These are phyloP conservation scores for Ochlodes sylvanus DNA, from an alignment of 2,888 invertebrate genomes.

Conservation along the genomic window DNA sequence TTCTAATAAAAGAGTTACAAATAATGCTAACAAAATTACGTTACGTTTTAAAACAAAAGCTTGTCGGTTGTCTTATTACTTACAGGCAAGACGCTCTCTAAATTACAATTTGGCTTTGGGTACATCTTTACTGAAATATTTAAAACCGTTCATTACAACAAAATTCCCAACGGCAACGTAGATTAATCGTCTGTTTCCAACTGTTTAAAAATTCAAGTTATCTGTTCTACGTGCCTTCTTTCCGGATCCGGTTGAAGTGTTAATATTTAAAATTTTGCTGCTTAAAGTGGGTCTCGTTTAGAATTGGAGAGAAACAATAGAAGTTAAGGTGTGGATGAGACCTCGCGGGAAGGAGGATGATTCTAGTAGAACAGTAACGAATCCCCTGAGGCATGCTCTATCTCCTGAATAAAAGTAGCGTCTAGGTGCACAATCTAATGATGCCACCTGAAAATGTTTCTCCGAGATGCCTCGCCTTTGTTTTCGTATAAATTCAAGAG, in stretches of 20 bases:
- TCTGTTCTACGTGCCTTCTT: conserved; percentile 64
- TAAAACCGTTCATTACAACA: conserved; percentile 25
- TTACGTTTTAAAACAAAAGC: background rate
- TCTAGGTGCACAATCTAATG: conserved; percentile 48
- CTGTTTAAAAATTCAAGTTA: conserved; percentile 74
- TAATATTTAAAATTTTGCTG: conserved; percentile 63
- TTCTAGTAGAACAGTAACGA: conserved; percentile 57
- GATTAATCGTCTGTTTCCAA: conserved; percentile 63
- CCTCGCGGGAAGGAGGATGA: conserved; percentile 18
- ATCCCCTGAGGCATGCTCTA: conserved; percentile 66
- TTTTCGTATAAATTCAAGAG: conserved; percentile 39
- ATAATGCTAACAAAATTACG: background rate
- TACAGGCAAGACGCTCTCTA: background rate
- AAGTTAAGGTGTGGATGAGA: conserved; percentile 42
- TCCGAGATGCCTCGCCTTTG: conserved; percentile 46
- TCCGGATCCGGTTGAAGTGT: conserved; percentile 57
- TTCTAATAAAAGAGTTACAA: no score
- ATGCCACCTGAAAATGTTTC: conserved; percentile 47
- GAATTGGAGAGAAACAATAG: conserved; percentile 42
- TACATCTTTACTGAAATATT: conserved; percentile 24
- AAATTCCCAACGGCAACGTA: conserved; percentile 39
- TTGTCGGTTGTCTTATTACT: background rate
- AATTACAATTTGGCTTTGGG: background rate
- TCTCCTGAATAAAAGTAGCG: conserved; percentile 65
- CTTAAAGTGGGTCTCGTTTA: conserved; percentile 43